phyloP scores from a whole-genome alignment of 2,797 vertebrate species.

The Brachyalestes nurse region DNA sequence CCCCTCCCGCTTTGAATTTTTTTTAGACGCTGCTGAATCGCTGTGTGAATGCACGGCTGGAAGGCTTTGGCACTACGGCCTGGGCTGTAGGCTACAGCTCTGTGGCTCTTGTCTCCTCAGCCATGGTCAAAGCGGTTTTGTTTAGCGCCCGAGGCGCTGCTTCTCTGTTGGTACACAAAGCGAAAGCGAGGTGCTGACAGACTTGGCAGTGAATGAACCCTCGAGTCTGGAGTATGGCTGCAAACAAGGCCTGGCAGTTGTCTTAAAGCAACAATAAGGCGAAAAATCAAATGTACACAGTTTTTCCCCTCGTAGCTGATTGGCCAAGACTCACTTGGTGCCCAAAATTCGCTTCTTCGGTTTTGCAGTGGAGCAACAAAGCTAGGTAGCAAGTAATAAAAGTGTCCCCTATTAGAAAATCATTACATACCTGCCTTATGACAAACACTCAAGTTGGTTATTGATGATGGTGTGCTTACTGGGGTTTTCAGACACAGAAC shows the following conservation, averaged over 20 bases:
- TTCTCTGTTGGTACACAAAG: constrained; percentile 3
- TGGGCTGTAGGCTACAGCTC: not conserved
- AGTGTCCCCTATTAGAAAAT: too few relatives aligned
- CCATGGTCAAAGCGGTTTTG: constrained; percentile 3
- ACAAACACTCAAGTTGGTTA: too few relatives aligned
- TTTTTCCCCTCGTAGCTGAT: not conserved
- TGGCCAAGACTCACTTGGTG: not conserved
- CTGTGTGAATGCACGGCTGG: constrained; percentile 19
- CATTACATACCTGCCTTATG: not conserved
- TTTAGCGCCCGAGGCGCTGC: not conserved
- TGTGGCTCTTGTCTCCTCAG: constrained; percentile 10
- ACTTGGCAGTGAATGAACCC: not conserved
- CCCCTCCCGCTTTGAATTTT: not conserved
- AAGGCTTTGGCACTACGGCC: not conserved
- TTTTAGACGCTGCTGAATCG: not conserved
- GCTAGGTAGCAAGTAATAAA: not conserved
- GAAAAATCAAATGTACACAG: not conserved
- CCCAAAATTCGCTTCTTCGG: not conserved
- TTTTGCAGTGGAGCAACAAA: not conserved
- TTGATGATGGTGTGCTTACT: too few relatives aligned
- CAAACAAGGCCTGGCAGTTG: not conserved
- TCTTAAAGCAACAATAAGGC: not conserved
- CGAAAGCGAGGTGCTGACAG: constrained; percentile 5
- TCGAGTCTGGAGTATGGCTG: not conserved
- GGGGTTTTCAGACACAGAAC: too few relatives aligned